Evolutionary conservation across 2,113 vertebrate genomes (phyloP).

Genomic region (Chaetodon trifascialis): DNA sequence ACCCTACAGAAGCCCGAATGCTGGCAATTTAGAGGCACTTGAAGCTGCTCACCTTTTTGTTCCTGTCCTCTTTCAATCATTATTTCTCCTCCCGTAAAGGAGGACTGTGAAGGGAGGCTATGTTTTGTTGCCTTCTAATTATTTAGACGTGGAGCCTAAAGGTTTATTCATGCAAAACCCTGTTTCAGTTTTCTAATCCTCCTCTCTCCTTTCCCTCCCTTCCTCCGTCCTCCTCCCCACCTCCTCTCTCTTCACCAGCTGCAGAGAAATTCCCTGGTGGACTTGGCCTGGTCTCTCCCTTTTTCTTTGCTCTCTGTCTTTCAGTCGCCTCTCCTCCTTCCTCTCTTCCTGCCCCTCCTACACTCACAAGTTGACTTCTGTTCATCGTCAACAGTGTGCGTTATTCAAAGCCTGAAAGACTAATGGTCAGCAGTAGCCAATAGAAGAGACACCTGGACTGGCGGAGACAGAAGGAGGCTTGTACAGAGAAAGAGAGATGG

Average conservation of each 20-base stretch:
- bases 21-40: not conserved
- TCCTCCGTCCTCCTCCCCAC: slow-evolving; percentile 55
- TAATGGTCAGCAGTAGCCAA: slow-evolving; percentile 70
- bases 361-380: slow-evolving; percentile 80
- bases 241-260: slow-evolving; percentile 72
- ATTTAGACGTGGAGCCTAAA: slow-evolving; percentile 50
- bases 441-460: slow-evolving; percentile 77
- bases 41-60: slow-evolving; percentile 17
- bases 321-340: slow-evolving; percentile 77
- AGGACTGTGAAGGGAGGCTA: slow-evolving; percentile 1
- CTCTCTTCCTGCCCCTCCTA: slow-evolving; percentile 81
- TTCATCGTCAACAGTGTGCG: slow-evolving; percentile 72
- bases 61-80: not conserved
- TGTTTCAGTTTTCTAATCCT: slow-evolving; percentile 62
- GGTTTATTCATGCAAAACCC: slow-evolving; percentile 69
- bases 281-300: slow-evolving; percentile 72
- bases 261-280: slow-evolving; percentile 76
- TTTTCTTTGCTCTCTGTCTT: slow-evolving; percentile 75
- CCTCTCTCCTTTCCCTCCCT: slow-evolving; percentile 43
- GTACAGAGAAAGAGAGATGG: slow-evolving; percentile 62
- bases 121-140: slow-evolving; percentile 46
- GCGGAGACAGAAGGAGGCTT: slow-evolving; percentile 69
- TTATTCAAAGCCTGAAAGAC: slow-evolving; percentile 75
- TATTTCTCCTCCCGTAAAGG: slow-evolving; percentile 27
- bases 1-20: no score